Evolutionary conservation across 2,797 vertebrate species (phyloP).

Genomic region (Poeciliopsis infans): DNA sequence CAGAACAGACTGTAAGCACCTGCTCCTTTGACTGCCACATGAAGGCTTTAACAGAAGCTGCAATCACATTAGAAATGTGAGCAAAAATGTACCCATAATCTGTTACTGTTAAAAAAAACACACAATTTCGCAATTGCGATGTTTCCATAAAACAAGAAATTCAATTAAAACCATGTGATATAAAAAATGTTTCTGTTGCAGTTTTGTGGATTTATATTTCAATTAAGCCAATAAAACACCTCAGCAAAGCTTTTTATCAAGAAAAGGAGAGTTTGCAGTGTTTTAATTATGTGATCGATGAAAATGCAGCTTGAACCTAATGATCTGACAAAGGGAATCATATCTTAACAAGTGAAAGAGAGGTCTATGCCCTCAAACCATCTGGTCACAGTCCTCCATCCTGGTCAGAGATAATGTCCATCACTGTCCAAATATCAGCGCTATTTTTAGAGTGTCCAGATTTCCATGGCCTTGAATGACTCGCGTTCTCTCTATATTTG

Average conservation of each 20-base stretch:
- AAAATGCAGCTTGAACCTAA: not conserved
- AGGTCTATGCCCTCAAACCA: slow-evolving; percentile 41
- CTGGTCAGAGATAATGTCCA: slow-evolving; percentile 63
- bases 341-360: slow-evolving; percentile 8
- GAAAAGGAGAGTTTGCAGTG: too few species aligned
- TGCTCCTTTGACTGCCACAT: not conserved
- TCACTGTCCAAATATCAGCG: slow-evolving; percentile 63
- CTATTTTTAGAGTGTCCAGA: slow-evolving; percentile 71
- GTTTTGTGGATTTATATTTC: too few species aligned
- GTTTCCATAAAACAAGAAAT: too few species aligned
- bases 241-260: too few species aligned
- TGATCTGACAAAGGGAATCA: slow-evolving; percentile 16
- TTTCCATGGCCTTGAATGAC: slow-evolving; percentile 24
- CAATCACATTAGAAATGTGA: too few species aligned
- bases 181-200: too few species aligned
- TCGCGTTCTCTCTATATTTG: slow-evolving; percentile 45
- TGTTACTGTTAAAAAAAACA: too few species aligned
- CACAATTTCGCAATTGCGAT: too few species aligned
- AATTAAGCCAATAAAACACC: too few species aligned
- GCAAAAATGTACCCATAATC: too few species aligned
- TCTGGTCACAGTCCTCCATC: slow-evolving; percentile 54
- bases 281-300: too few species aligned
- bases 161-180: too few species aligned
- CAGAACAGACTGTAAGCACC: slow-evolving; percentile 7
- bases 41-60: not conserved